These are phyloP conservation scores for Myotis myotis DNA, from an alignment of 2,797 vertebrate genomes.

Conservation along the genomic window DNA sequence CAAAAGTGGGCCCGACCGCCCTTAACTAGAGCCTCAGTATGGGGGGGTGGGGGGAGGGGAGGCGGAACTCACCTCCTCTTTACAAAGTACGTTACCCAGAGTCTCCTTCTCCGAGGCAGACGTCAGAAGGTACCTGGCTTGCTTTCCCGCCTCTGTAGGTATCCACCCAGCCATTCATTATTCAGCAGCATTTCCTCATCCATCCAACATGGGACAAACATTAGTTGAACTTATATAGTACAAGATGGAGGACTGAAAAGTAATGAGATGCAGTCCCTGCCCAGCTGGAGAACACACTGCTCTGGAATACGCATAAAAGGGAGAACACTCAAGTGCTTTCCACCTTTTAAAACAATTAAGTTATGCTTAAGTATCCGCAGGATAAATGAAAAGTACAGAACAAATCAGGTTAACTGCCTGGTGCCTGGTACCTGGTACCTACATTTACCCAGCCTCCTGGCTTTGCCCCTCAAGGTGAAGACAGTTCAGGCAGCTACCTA, in stretches of 20 bases:
- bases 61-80: background rate
- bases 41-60: background rate
- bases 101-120: background rate
- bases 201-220: background rate
- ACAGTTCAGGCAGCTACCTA: background rate
- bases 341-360: background rate
- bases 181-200: background rate
- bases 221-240: background rate
- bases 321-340: background rate
- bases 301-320: background rate
- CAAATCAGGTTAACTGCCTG: background rate
- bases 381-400: slow-evolving; percentile 7
- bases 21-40: background rate
- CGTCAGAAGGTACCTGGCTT: background rate
- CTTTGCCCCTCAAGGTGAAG: background rate
- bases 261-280: background rate
- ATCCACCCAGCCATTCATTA: background rate
- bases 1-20: background rate
- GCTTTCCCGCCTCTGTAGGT: background rate
- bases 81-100: background rate
- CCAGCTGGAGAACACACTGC: too few species aligned
- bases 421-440: background rate
- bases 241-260: background rate
- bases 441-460: background rate
- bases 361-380: background rate